phyloP scores from a whole-genome alignment of 1,140 invertebrate genomes.

The Diabrotica virgifera region DNA sequence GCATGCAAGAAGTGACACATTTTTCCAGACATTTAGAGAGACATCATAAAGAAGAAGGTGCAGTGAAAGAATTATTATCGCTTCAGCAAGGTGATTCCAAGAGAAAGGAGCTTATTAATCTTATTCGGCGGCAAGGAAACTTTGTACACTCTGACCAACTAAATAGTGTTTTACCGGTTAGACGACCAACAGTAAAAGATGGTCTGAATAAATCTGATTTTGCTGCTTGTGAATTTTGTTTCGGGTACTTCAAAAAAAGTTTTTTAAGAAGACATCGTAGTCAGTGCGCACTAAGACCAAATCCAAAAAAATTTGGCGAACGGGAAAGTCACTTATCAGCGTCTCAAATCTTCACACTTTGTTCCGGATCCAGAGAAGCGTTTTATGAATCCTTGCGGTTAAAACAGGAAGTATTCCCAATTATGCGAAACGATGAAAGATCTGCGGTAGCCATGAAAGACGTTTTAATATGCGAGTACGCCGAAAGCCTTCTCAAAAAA shows the following conservation, averaged over 20 bases:
- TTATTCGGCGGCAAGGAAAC: slow-evolving; percentile 25
- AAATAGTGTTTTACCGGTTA: background rate
- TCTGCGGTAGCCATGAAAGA: slow-evolving; percentile 27
- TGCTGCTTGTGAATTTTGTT: too few relatives aligned
- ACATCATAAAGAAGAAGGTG: slow-evolving; percentile 26
- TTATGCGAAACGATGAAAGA: slow-evolving; percentile 28
- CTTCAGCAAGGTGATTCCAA: slow-evolving; percentile 21
- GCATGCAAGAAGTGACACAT: slow-evolving; percentile 26
- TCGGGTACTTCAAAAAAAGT: too few relatives aligned
- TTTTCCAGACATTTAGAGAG: slow-evolving; percentile 27
- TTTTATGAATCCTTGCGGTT: slow-evolving; percentile 20
- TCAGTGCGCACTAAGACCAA: too few relatives aligned
- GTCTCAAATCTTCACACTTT: slow-evolving; percentile 24
- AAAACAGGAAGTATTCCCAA: slow-evolving; percentile 28
- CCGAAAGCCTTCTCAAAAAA: too few relatives aligned
- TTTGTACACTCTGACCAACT: slow-evolving; percentile 11
- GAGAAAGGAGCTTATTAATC: slow-evolving; percentile 20
- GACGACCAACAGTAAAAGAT: too few relatives aligned
- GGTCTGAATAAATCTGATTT: too few relatives aligned
- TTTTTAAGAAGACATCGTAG: too few relatives aligned
- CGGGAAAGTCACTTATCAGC: slow-evolving; percentile 23
- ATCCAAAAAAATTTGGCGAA: too few relatives aligned
- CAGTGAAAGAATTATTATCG: slow-evolving; percentile 26
- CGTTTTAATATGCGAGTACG: slow-evolving; percentile 28
- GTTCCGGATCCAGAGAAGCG: slow-evolving; percentile 13